A percentile compares a stretch with the other conserved stretches of the same genome.
Conservation (phyloP, 2,797 vertebrate genomes). For the Tapera naevia region DNA sequence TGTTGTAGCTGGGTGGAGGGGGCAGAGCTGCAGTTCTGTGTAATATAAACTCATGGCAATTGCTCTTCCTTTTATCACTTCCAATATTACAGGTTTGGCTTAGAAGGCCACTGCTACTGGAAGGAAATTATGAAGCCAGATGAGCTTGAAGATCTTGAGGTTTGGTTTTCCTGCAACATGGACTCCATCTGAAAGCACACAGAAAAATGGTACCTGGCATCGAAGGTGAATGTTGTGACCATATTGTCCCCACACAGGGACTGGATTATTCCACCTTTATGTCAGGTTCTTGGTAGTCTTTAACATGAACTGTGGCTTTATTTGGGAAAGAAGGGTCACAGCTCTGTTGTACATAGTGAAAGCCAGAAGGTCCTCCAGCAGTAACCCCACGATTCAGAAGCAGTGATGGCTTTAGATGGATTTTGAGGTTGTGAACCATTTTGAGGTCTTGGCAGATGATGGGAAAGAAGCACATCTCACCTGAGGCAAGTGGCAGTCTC, state of each 20-base stretch:
- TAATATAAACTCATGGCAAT: neutral
- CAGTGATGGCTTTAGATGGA: neutral
- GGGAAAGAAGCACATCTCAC: neutral
- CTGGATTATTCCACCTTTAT: neutral
- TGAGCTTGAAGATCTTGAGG: neutral
- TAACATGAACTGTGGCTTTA: neutral
- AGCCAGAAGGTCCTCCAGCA: rapidly evolving
- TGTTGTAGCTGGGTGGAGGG: rapidly evolving
- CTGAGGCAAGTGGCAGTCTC: neutral
- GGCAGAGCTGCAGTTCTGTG: neutral
- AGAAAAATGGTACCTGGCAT: neutral
- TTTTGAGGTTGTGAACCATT: neutral
- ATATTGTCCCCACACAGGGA: neutral
- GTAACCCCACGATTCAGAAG: neutral
- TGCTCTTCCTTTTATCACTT: neutral
- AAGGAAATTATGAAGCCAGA: neutral
- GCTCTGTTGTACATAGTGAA: neutral
- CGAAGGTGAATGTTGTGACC: neutral
- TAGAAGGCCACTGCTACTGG: neutral
- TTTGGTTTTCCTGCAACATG: rapidly evolving
- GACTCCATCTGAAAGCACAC: neutral
- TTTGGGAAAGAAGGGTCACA: neutral
- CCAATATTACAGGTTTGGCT: neutral
- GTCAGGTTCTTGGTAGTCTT: neutral
- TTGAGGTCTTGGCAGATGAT: neutral